These are phyloP conservation scores for Gisinianus flammeolus DNA, from an alignment of 2,888 invertebrate species.

Conservation along the genomic window DNA sequence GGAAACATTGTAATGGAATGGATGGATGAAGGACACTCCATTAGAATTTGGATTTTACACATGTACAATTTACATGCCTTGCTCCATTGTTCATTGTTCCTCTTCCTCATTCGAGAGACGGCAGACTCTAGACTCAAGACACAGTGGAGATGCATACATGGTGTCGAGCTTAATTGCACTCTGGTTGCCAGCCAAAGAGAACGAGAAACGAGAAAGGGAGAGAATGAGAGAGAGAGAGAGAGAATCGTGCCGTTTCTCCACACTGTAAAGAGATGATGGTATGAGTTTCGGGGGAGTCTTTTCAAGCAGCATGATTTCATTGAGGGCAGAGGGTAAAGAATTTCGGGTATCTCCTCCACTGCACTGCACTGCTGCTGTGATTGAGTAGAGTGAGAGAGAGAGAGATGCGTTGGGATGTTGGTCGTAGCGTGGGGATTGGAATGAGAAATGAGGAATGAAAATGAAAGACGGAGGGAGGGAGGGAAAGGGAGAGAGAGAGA, in stretches of 20 bases:
- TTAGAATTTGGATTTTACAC: too few species aligned
- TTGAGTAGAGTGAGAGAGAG: slow-evolving; percentile 9
- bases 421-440: background rate
- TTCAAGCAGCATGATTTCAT: slow-evolving; percentile 14
- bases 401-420: background rate
- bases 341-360: background rate
- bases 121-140: too few species aligned
- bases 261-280: background rate
- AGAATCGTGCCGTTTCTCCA: background rate
- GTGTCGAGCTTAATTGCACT: background rate
- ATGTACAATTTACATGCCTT: too few species aligned
- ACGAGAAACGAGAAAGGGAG: background rate
- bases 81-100: too few species aligned
- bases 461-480: background rate
- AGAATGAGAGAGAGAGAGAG: background rate
- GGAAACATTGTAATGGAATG: too few species aligned
- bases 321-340: slow-evolving; percentile 17
- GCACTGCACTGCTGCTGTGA: background rate
- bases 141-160: background rate
- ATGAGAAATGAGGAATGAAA: background rate
- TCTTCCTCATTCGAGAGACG: too few species aligned
- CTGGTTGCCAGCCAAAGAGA: background rate
- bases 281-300: background rate
- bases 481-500: background rate
- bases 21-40: too few species aligned